These are phyloP conservation scores for Serripes groenlandicus DNA, from an alignment of 2,888 invertebrate species.

Conservation along the genomic window DNA sequence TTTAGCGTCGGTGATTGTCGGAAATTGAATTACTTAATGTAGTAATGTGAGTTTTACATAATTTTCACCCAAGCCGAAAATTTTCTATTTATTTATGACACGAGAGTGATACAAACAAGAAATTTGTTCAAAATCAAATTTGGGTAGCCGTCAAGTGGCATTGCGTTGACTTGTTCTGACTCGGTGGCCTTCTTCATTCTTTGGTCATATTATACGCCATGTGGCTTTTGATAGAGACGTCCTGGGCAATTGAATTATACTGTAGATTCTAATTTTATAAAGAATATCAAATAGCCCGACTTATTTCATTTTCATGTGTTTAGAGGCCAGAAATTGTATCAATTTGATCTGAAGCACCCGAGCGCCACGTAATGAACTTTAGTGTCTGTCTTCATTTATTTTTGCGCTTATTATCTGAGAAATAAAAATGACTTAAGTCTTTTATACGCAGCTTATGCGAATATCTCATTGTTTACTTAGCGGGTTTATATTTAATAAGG, in stretches of 20 bases:
- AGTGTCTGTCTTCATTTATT: slow-evolving; percentile 61
- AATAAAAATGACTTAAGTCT: slow-evolving; percentile 44
- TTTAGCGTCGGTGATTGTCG: slow-evolving; percentile 78
- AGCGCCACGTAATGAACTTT: slow-evolving; percentile 63
- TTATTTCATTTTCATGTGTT: slow-evolving; percentile 70
- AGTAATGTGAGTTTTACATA: slow-evolving; percentile 83
- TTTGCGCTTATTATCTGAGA: slow-evolving; percentile 51
- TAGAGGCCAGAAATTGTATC: slow-evolving; percentile 69
- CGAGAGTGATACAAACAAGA: slow-evolving; percentile 80
- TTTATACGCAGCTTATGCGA: slow-evolving; percentile 34
- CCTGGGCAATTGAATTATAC: slow-evolving; percentile 64
- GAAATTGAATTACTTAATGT: slow-evolving; percentile 83
- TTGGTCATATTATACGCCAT: slow-evolving; percentile 66
- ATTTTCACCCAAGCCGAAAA: slow-evolving; percentile 81
- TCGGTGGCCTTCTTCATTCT: slow-evolving; percentile 41
- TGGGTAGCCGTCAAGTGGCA: slow-evolving; percentile 68
- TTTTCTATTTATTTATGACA: slow-evolving; percentile 82
- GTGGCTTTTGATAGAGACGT: slow-evolving; percentile 62
- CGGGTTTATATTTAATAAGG: slow-evolving; percentile 60
- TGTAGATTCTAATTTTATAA: slow-evolving; percentile 76
- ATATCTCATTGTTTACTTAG: slow-evolving; percentile 55
- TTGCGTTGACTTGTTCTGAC: slow-evolving; percentile 64
- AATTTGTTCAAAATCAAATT: slow-evolving; percentile 80
- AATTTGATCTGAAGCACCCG: slow-evolving; percentile 56
- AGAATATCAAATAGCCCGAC: slow-evolving; percentile 77